These are phyloP conservation scores for Rhea pennata DNA, from an alignment of 2,113 vertebrate genomes.

Conservation along the genomic window DNA sequence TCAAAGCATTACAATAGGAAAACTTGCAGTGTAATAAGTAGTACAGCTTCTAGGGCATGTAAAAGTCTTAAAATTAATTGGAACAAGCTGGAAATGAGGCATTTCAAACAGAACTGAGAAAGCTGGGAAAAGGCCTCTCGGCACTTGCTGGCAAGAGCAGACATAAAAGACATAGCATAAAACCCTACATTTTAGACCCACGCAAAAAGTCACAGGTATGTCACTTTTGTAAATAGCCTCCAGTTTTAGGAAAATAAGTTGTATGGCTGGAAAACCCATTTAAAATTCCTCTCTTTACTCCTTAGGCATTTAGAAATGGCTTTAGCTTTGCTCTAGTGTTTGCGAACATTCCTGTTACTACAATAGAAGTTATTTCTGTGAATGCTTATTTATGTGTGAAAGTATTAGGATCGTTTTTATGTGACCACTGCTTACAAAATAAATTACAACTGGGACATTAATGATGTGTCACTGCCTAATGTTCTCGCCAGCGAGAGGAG, in stretches of 20 bases:
- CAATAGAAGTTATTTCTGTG: accelerated
- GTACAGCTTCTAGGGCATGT: neutral
- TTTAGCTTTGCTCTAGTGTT: neutral
- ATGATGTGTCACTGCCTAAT: accelerated
- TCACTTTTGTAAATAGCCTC: neutral
- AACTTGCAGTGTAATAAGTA: neutral
- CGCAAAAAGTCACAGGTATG: neutral
- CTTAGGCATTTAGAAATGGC: neutral
- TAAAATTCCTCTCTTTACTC: neutral
- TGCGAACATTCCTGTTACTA: accelerated
- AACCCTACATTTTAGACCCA: neutral
- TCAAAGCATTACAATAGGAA: neutral
- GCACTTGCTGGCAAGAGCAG: neutral
- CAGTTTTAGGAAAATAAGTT: neutral
- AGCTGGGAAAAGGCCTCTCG: neutral
- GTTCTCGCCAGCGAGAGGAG: accelerated
- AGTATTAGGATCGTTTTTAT: accelerated
- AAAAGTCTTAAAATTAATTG: conserved; percentile 23
- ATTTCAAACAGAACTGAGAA: neutral
- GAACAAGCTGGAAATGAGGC: conserved; percentile 8
- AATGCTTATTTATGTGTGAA: accelerated
- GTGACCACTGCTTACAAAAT: accelerated
- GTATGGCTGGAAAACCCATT: neutral
- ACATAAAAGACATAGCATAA: neutral
- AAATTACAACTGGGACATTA: accelerated